Evolutionary conservation across 2,797 vertebrate species (phyloP).

Genomic region (Notolepis coatsorum): DNA sequence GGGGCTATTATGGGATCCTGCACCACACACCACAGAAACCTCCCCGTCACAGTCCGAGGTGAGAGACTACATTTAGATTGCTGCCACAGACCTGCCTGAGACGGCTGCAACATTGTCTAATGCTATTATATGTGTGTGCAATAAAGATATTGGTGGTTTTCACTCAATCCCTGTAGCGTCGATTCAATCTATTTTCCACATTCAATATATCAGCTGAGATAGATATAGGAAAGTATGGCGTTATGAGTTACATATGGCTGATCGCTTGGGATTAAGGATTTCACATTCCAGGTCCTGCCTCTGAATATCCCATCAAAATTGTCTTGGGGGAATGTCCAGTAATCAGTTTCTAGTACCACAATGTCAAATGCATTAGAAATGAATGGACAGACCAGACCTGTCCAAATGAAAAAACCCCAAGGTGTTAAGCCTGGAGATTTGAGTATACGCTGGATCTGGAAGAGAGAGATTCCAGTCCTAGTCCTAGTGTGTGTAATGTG

Average conservation of each 20-base stretch:
- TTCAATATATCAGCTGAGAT: slow-evolving; percentile 7
- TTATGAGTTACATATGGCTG: slow-evolving; percentile 45
- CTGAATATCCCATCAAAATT: slow-evolving; percentile 25
- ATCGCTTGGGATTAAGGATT: slow-evolving; percentile 47
- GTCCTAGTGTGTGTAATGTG: background rate
- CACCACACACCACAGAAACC: slow-evolving; percentile 33
- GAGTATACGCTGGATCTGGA: slow-evolving; percentile 6
- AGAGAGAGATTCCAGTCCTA: background rate
- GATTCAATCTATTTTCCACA: slow-evolving; percentile 37
- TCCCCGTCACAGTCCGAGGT: slow-evolving; percentile 31
- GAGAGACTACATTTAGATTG: background rate
- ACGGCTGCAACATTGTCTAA: background rate
- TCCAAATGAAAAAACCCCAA: slow-evolving; percentile 25
- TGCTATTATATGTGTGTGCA: background rate
- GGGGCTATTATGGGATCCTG: slow-evolving; percentile 35
- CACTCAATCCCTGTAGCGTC: slow-evolving; percentile 19
- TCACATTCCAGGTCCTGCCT: slow-evolving; percentile 30
- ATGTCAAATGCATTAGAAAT: slow-evolving; percentile 38
- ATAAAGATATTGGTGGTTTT: slow-evolving; percentile 23
- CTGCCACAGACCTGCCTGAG: background rate
- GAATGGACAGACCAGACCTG: slow-evolving; percentile 27
- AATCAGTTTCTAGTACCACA: slow-evolving; percentile 20
- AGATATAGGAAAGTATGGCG: slow-evolving; percentile 24
- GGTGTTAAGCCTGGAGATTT: slow-evolving; percentile 26
- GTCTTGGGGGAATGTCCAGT: slow-evolving; percentile 34